Percentiles rank a stretch among this genome's conserved stretches.
phyloP scores from a whole-genome alignment of 2,888 invertebrate genomes.

The Hyles lineata region DNA sequence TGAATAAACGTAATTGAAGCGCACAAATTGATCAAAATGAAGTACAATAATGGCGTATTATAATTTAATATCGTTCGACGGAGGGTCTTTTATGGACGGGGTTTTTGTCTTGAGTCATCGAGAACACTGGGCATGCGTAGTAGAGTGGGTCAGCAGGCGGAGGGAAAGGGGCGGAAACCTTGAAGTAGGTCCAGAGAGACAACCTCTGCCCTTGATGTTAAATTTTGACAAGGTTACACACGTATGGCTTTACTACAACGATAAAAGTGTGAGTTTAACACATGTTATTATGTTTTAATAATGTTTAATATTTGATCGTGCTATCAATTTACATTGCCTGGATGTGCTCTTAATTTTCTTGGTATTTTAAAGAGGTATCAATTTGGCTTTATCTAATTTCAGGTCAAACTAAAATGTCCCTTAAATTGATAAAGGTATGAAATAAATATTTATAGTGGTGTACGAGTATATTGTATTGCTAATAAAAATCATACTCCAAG shows the following conservation, averaged over 20 bases:
- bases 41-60: background rate
- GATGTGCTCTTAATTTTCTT: no score
- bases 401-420: no score
- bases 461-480: no score
- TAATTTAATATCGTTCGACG: slow-evolving; percentile 57
- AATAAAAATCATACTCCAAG: background rate
- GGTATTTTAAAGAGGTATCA: no score
- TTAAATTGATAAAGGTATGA: no score
- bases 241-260: background rate
- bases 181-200: slow-evolving; percentile 55
- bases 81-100: slow-evolving; percentile 37
- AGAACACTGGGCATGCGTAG: slow-evolving; percentile 60
- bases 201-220: slow-evolving; percentile 66
- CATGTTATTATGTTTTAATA: no score
- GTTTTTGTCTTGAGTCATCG: slow-evolving; percentile 52
- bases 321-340: no score
- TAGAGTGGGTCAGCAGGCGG: slow-evolving; percentile 40
- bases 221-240: slow-evolving; percentile 65
- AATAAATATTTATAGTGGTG: no score
- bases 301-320: no score
- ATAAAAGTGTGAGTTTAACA: background rate
- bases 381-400: no score
- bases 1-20: slow-evolving; percentile 49
- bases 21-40: slow-evolving; percentile 17
- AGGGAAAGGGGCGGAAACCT: slow-evolving; percentile 49